A percentile compares a stretch with the other conserved stretches of the same genome.
Conservation (phyloP, 1,140 invertebrate genomes). For the Megalonaias nervosa region DNA sequence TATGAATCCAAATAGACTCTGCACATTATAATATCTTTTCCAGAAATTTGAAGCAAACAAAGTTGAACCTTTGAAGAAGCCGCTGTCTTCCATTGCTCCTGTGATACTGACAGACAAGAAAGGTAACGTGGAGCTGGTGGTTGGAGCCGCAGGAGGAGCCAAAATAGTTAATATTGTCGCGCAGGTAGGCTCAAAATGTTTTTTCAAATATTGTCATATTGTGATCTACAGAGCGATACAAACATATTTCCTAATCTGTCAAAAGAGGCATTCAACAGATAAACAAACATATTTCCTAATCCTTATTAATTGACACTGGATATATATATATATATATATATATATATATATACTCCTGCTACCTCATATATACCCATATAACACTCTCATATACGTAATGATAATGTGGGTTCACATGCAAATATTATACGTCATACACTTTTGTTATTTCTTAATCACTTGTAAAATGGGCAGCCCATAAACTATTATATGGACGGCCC, state of each 20-base stretch:
- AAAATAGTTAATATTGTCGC: conserved; percentile 88
- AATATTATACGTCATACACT: no score
- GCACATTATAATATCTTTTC: background rate
- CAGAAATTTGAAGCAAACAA: conserved; percentile 75
- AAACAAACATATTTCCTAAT: background rate
- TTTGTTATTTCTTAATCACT: no score
- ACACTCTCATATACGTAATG: no score
- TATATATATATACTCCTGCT: no score
- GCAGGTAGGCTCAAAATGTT: conserved; percentile 74
- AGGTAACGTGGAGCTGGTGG: conserved; percentile 81
- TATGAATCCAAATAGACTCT: no score
- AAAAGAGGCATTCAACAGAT: background rate
- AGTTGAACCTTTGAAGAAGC: conserved; percentile 84
- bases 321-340: no score
- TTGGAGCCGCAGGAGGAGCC: conserved; percentile 92
- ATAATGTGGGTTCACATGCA: no score
- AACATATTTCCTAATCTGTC: background rate
- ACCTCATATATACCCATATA: no score
- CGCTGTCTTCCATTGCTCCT: conserved; percentile 93
- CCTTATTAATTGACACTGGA: no score
- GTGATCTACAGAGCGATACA: background rate
- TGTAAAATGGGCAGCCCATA: no score
- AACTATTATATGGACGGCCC: no score
- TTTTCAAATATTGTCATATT: no score
- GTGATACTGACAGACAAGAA: conserved; percentile 82